Base-by-base conservation (phyloP, 2,888 invertebrate genomes). In the Meandrusa payeni region DNA sequence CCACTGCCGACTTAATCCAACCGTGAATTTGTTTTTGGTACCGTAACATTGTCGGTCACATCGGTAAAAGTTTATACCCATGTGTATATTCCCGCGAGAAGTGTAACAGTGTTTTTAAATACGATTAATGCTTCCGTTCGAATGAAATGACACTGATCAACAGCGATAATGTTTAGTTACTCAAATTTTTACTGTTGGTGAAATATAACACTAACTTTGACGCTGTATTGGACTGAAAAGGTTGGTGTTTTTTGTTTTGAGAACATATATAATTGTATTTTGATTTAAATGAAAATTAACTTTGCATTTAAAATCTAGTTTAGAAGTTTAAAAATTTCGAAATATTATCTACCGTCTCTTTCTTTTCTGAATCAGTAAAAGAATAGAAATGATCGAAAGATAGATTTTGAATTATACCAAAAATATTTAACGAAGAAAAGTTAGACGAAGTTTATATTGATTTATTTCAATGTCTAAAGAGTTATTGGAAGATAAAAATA, bases 91-190 rank as follows among this genome's bases (percentile, higher is more conserved):
- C 59, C 50, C 49, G 55, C 54, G 50, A 57, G 57, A 49, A 66
- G 76, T 76, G 74, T 57, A 55, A 54, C 48, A 67, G 61, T 61
- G 63, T 54, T 45, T 48, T 53, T 45, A 53, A 41, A 52, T 51
- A 48, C 31, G 15, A 42, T 44, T 41, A 41, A 41, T 40, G 31
- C 54, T 52, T 59, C 65, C 63, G 67, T 57, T 60, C 57, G 56
- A 69, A 74, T 76, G 77, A 69, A 72, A 73, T 73, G 67, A 66
- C 61, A 73, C 65, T 73, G 64, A 71, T 63, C 63, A 65, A 36
- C 47, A 64, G 54, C 56, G 59, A 69, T 69, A 64, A 79, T 80
- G 76, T 75, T 70, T 58, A 51, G 63, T 77, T 76, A 61, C 72
- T 70, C 62, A 62, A 67, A 67, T 69, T 65, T n/a, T 60, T 57